Evolutionary conservation across 2,113 vertebrate genomes (phyloP).

Genomic region (Zosterops pallidus): DNA sequence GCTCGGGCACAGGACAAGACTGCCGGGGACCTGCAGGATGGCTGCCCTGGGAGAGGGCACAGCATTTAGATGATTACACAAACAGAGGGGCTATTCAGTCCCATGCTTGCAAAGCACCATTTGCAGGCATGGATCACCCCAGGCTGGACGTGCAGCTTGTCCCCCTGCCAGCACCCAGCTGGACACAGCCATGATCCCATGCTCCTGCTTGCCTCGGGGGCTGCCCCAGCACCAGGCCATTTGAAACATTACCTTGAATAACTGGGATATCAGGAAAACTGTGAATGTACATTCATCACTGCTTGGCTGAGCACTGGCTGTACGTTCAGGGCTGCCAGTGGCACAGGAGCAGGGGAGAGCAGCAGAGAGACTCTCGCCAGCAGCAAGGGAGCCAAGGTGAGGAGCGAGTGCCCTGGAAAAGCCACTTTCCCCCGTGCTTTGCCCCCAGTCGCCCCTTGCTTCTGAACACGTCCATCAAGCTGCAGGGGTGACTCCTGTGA

Average conservation of each 20-base stretch:
- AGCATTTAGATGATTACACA: neutral
- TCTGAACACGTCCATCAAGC: neutral
- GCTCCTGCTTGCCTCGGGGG: fast-evolving
- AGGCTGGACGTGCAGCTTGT: neutral
- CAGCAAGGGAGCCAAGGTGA: neutral
- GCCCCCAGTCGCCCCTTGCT: neutral
- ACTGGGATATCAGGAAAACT: neutral
- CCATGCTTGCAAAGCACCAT: fast-evolving
- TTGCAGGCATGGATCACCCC: fast-evolving
- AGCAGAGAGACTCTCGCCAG: neutral
- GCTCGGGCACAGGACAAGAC: neutral
- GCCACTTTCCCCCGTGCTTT: fast-evolving
- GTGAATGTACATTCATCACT: fast-evolving
- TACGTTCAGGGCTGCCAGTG: fast-evolving
- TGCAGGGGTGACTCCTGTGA: neutral
- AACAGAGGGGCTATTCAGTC: fast-evolving
- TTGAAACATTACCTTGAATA: neutral
- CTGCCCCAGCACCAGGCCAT: neutral
- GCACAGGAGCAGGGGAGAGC: neutral
- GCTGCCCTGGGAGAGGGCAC: neutral
- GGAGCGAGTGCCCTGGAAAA: neutral
- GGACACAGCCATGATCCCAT: neutral
- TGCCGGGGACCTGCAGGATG: fast-evolving
- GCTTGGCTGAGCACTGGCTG: neutral
- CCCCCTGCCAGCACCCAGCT: neutral